These are phyloP conservation scores for Theretra japonica DNA, from an alignment of 2,888 invertebrate species.

Conservation along the genomic window DNA sequence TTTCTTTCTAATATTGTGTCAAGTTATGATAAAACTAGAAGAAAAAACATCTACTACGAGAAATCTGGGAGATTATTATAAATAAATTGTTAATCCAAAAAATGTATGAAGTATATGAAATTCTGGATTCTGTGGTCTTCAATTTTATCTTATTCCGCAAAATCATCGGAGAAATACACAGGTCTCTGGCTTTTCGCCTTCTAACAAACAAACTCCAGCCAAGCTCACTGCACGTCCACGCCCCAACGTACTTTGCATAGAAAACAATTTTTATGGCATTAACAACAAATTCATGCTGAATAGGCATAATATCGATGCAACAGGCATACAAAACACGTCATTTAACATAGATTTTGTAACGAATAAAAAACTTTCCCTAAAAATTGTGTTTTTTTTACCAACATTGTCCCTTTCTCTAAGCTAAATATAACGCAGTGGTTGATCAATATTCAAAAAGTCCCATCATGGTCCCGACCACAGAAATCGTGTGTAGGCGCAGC, in stretches of 20 bases:
- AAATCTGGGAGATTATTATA: no score
- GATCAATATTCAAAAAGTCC: constrained; percentile 80
- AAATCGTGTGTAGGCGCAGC: constrained; percentile 72
- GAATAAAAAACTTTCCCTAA: constrained; percentile 66
- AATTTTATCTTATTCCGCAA: background rate
- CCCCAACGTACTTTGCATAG: constrained; percentile 24
- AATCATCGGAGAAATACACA: background rate
- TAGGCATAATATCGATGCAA: constrained; percentile 14
- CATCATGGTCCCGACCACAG: constrained; percentile 70
- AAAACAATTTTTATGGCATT: constrained; percentile 23
- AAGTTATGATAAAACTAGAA: no score
- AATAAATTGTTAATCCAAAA: no score
- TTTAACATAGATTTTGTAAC: constrained; percentile 40
- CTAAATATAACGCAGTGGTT: constrained; percentile 50
- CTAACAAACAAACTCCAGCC: background rate
- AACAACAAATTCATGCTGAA: constrained; percentile 19
- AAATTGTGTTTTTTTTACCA: constrained; percentile 52
- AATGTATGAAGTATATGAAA: background rate
- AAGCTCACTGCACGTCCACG: constrained; percentile 4
- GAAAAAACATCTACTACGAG: no score
- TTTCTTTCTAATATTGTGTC: no score
- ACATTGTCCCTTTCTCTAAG: constrained; percentile 46
- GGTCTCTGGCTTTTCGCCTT: constrained; percentile 9
- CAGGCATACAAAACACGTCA: constrained; percentile 48
- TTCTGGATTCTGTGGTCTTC: background rate